Conservation (phyloP, 2,888 invertebrate genomes). For the Nomada lathburiana region DNA sequence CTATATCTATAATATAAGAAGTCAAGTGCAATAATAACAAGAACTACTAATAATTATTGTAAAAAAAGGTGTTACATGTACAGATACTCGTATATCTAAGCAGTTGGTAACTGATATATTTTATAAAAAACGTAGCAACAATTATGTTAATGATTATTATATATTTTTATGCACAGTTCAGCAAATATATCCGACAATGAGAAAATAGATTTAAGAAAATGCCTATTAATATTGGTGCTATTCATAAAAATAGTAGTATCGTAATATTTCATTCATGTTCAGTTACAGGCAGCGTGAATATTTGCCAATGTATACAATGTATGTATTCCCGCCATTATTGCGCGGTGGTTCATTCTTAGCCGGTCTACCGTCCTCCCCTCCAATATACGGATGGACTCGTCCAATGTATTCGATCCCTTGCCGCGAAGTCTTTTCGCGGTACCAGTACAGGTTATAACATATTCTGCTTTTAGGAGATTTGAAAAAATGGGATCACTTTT, state of each 20-base stretch:
- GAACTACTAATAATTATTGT: not conserved
- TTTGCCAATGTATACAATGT: not conserved
- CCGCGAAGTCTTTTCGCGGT: slow-evolving; percentile 13
- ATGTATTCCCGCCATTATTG: slow-evolving; percentile 79
- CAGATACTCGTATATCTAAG: not conserved
- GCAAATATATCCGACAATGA: slow-evolving; percentile 21
- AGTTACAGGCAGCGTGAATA: not conserved
- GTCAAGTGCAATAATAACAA: slow-evolving; percentile 29
- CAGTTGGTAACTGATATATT: slow-evolving; percentile 20
- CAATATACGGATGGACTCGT: slow-evolving; percentile 77
- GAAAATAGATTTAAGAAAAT: slow-evolving; percentile 25
- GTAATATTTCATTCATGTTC: not conserved
- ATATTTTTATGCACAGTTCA: slow-evolving; percentile 32
- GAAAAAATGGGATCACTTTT: slow-evolving; percentile 37
- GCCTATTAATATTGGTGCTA: slow-evolving; percentile 56
- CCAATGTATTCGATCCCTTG: slow-evolving; percentile 66
- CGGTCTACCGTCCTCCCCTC: slow-evolving; percentile 63
- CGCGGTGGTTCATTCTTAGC: slow-evolving; percentile 75
- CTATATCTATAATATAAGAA: not conserved
- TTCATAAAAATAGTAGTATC: not conserved
- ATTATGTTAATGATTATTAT: slow-evolving; percentile 16
- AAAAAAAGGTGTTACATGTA: not conserved
- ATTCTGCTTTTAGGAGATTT: not conserved
- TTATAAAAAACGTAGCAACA: slow-evolving; percentile 3
- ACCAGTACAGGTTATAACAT: not conserved